Percentiles rank a stretch among this genome's conserved stretches.
These are phyloP conservation scores for Cartodere bifasciata DNA, from an alignment of 2,888 invertebrate species.

Conservation along the genomic window DNA sequence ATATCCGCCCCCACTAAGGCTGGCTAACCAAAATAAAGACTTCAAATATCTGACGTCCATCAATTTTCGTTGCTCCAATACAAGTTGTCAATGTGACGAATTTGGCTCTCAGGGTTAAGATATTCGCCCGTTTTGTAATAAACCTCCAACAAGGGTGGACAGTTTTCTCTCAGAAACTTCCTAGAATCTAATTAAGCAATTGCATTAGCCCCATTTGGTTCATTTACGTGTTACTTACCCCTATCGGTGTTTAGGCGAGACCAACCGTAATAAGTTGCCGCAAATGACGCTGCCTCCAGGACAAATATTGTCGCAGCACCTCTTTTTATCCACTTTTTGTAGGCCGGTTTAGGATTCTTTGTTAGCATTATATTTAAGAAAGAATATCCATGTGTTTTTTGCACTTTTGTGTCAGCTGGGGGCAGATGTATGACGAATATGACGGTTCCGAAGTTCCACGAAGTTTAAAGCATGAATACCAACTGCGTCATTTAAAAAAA, in stretches of 20 bases:
- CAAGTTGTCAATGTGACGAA: conserved; percentile 41
- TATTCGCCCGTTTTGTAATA: conserved; percentile 60
- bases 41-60: conserved; percentile 29
- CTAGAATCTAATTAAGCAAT: conserved; percentile 47
- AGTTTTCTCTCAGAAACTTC: conserved; percentile 51
- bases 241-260: conserved; percentile 54
- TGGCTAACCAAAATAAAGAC: conserved; percentile 45
- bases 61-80: conserved; percentile 44
- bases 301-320: conserved; percentile 44
- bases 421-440: no score
- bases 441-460: no score
- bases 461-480: no score
- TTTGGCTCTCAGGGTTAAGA: conserved; percentile 37
- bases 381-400: no score
- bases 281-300: conserved; percentile 46
- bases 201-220: conserved; percentile 8
- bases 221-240: conserved; percentile 39
- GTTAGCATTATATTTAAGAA: conserved; percentile 44
- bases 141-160: conserved; percentile 49
- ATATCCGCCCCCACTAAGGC: conserved; percentile 48
- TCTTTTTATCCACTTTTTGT: conserved; percentile 34
- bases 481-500: no score
- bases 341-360: conserved; percentile 46
- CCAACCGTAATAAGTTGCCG: conserved; percentile 51
- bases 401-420: no score